These are phyloP conservation scores for Polydrusus cervinus DNA, from an alignment of 2,888 invertebrate species.

Conservation along the genomic window DNA sequence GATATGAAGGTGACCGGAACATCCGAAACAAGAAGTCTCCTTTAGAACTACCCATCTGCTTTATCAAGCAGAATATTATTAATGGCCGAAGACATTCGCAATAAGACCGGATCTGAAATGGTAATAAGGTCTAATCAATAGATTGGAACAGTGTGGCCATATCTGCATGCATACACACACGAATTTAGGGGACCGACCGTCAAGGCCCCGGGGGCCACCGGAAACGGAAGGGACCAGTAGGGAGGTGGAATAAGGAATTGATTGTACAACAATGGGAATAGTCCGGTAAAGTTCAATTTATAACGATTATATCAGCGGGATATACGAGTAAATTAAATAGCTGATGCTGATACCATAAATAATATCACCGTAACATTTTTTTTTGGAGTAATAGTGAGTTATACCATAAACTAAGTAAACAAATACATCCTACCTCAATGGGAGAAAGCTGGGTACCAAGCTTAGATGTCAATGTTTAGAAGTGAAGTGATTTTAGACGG, in stretches of 20 bases:
- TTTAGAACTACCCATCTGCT: too few relatives aligned
- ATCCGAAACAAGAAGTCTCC: too few relatives aligned
- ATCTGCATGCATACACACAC: conserved; percentile 68
- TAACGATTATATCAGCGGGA: neutral
- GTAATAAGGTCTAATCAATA: conserved; percentile 67
- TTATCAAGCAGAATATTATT: neutral
- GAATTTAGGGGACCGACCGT: conserved; percentile 54
- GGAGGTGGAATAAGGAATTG: conserved; percentile 68
- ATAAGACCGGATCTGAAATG: conserved; percentile 55
- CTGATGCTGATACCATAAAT: too few relatives aligned
- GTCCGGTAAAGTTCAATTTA: conserved; percentile 21
- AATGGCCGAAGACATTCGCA: conserved; percentile 27
- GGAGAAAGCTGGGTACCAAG: too few relatives aligned
- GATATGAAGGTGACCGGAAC: too few relatives aligned
- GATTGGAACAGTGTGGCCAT: conserved; percentile 66
- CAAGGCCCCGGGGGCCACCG: conserved; percentile 59
- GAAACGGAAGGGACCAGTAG: conserved; percentile 64
- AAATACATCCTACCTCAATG: too few relatives aligned
- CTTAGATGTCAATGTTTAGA: too few relatives aligned
- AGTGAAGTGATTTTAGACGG: too few relatives aligned
- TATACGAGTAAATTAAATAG: neutral
- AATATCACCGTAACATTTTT: too few relatives aligned
- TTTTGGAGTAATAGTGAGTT: too few relatives aligned
- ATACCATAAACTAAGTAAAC: too few relatives aligned
- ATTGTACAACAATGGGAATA: conserved; percentile 64